Base-by-base conservation (phyloP, 1,140 invertebrate genomes). In the Mesaphorura yosii region DNA sequence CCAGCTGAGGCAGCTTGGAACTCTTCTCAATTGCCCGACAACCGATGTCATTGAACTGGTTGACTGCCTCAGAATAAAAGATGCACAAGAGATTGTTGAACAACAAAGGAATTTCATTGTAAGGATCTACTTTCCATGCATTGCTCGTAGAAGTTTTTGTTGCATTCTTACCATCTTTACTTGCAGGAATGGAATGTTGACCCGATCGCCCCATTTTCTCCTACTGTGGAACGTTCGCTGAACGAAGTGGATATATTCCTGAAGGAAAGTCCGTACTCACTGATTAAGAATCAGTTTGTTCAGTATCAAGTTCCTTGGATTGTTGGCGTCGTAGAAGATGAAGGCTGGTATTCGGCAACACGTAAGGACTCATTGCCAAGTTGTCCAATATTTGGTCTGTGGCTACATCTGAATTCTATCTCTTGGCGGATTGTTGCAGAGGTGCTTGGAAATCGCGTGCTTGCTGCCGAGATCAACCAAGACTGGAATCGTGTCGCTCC, bases 11-110 rank as follows among this genome's bases (percentile, higher is more conserved):
- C 71, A 76, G 55, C 65, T 90, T 2, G 80, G 79, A 0, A 62
- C 68, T 2, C 68, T 75, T 3, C 68, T 90, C 1, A 84, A 84
- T 55, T 91, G 86, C 66, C 77, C 79, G 0, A 76, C 71, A 14
- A 37, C 51, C 53, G 57, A 68, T 46, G 75, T 62, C 28, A 65
- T 68, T 51, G 72, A 78, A n/a, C 75, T 88, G 68, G 67, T 86
- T 1, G 75, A 78, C 20, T 90, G 87, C 68, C 70, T 90, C 0
- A 73, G 76, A 54, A 71, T 76, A 47, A 69, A 77, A 41, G 78
- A 80, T 1, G 77, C 75, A 15, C 71, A 75, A 19, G 69, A 69
- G 5, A 65, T 81, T 6, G 73, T 78, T 10, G 53, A 67, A 53
- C 62, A 69, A 3, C 65, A 67, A 10, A 55, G 62, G 23, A 41